Conservation (phyloP, 2,113 vertebrate genomes). For the Argyrosomus japonicus region DNA sequence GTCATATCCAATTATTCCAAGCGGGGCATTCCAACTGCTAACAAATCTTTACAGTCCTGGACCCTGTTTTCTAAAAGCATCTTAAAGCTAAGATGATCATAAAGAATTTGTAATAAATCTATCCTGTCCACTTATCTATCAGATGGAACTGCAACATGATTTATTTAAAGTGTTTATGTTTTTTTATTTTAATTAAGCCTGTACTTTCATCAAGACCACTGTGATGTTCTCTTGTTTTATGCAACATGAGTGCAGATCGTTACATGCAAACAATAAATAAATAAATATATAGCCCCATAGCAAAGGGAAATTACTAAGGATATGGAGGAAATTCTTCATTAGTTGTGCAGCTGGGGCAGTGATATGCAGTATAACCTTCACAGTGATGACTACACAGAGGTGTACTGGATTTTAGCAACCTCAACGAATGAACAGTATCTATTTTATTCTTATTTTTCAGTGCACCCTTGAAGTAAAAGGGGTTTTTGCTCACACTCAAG, state of each 20-base stretch:
- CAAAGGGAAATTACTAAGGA: neutral
- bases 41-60: slow-evolving; percentile 18
- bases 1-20: slow-evolving; percentile 61
- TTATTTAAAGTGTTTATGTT: neutral
- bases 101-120: slow-evolving; percentile 8
- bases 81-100: slow-evolving; percentile 10
- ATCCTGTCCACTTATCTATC: slow-evolving; percentile 5
- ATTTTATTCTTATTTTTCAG: neutral
- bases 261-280: slow-evolving; percentile 7
- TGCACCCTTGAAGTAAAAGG: neutral
- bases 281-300: slow-evolving; percentile 4
- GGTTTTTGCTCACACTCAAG: neutral
- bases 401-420: neutral
- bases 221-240: neutral
- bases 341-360: neutral
- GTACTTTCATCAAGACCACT: neutral
- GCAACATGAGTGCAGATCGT: slow-evolving; percentile 7
- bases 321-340: neutral
- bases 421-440: neutral
- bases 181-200: neutral
- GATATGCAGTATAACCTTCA: neutral
- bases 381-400: neutral
- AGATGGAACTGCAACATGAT: neutral
- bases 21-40: neutral
- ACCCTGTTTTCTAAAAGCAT: slow-evolving; percentile 23